Percentiles rank a stretch among this genome's conserved stretches.
Evolutionary conservation across 2,888 invertebrate species (phyloP).

Genomic region (Apantesis nais): DNA sequence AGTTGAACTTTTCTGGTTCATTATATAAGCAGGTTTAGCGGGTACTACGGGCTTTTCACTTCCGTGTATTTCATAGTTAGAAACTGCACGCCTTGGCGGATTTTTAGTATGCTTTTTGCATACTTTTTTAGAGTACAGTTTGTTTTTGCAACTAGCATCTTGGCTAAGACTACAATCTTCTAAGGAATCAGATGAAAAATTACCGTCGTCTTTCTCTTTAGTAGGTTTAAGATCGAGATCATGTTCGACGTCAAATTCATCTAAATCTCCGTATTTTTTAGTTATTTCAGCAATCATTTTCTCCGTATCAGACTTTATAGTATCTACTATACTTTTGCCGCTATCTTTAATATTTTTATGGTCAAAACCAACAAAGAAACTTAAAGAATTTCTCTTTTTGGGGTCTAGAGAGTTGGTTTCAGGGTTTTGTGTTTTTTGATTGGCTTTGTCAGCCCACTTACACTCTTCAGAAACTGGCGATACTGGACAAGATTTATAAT

Average conservation of each 20-base stretch:
- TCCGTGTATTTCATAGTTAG: conserved; percentile 91
- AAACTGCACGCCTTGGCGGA: conserved; percentile 88
- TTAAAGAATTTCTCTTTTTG: conserved; percentile 86
- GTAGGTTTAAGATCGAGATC: conserved; percentile 76
- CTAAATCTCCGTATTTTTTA: conserved; percentile 87
- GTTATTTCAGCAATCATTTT: conserved; percentile 89
- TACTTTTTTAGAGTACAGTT: conserved; percentile 81
- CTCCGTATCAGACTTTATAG: conserved; percentile 87
- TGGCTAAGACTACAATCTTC: conserved; percentile 89
- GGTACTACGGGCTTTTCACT: conserved; percentile 76
- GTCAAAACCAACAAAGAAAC: conserved; percentile 88
- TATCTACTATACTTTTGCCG: conserved; percentile 86
- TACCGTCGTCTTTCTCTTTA: conserved; percentile 86
- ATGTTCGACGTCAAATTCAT: conserved; percentile 71
- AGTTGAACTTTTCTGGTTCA: conserved; percentile 78
- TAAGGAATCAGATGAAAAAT: conserved; percentile 92
- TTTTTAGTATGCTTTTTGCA: conserved; percentile 84
- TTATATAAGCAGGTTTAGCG: conserved; percentile 68
- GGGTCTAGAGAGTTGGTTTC: conserved; percentile 76
- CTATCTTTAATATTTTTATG: conserved; percentile 72
- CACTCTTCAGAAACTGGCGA: conserved; percentile 93
- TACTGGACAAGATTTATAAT: conserved; percentile 92
- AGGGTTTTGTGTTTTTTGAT: conserved; percentile 49
- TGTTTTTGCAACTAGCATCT: conserved; percentile 81
- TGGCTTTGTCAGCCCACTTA: conserved; percentile 85